Conservation (phyloP, 1,140 invertebrate species). For the Drosophila simulans region DNA sequence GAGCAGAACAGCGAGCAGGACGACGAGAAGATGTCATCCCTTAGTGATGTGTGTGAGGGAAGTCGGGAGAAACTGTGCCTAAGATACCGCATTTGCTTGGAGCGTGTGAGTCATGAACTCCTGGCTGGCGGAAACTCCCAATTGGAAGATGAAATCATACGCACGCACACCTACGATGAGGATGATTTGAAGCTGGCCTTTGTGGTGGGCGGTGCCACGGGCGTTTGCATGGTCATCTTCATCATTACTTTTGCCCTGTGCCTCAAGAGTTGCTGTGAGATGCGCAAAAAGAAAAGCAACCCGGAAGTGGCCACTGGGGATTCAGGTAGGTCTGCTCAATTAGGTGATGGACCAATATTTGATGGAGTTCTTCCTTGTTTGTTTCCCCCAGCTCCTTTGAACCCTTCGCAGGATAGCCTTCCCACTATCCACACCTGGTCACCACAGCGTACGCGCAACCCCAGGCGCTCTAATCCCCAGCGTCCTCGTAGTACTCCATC, state of each 20-base stretch:
- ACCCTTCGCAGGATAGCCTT: conserved; percentile 47
- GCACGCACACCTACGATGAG: conserved; percentile 61
- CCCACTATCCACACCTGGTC: conserved; percentile 52
- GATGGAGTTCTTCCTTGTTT: background rate
- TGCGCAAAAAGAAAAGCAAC: conserved; percentile 46
- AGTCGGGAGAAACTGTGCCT: conserved; percentile 65
- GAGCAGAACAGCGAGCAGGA: conserved; percentile 10
- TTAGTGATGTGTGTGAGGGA: conserved; percentile 63
- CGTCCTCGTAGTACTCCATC: conserved; percentile 34
- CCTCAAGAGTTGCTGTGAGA: conserved; percentile 71
- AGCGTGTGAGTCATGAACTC: conserved; percentile 65
- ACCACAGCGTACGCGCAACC: conserved; percentile 43
- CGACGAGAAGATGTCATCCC: conserved; percentile 36
- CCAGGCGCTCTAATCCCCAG: conserved; percentile 61
- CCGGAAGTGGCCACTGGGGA: conserved; percentile 11
- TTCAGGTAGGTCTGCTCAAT: conserved; percentile 19
- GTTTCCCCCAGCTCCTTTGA: conserved; percentile 33
- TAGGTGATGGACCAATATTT: background rate
- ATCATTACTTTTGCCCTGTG: conserved; percentile 72
- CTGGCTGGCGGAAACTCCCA: conserved; percentile 32
- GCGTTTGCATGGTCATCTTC: conserved; percentile 75
- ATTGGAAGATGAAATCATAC: conserved; percentile 29
- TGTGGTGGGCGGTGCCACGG: conserved; percentile 67
- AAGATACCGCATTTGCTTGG: conserved; percentile 66
- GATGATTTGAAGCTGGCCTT: conserved; percentile 74